phyloP scores from a whole-genome alignment of 2,797 vertebrate species.

The Yasuhikotakia modesta region DNA sequence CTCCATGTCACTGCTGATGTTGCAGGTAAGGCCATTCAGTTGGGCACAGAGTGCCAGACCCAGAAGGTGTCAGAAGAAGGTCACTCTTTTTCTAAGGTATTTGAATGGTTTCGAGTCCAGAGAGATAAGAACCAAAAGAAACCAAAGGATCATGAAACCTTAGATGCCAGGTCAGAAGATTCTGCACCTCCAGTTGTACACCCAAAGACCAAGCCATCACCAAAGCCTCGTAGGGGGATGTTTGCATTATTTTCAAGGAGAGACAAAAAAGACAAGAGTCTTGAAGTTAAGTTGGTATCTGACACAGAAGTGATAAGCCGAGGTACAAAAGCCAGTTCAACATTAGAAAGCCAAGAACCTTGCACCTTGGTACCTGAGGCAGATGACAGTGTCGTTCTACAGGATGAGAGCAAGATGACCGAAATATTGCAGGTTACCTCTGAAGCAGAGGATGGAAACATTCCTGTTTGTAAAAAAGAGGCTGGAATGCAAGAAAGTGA shows the following conservation, averaged over 20 bases:
- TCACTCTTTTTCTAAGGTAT: slow-evolving; percentile 72
- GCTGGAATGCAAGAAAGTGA: slow-evolving; percentile 31
- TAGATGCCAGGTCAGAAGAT: slow-evolving; percentile 23
- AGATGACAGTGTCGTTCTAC: background rate
- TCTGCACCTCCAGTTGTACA: background rate
- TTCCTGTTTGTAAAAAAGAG: slow-evolving; percentile 46
- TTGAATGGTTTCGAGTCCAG: slow-evolving; percentile 72
- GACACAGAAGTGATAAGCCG: slow-evolving; percentile 41
- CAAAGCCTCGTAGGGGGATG: slow-evolving; percentile 47
- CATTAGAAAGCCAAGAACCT: slow-evolving; percentile 18
- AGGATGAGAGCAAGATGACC: slow-evolving; percentile 1
- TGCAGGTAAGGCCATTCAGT: slow-evolving; percentile 81
- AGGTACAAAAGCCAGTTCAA: slow-evolving; percentile 15
- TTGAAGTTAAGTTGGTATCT: slow-evolving; percentile 21
- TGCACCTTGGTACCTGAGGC: background rate
- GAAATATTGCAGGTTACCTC: slow-evolving; percentile 24
- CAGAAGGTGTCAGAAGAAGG: slow-evolving; percentile 65
- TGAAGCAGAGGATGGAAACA: slow-evolving; percentile 27
- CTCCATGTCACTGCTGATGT: slow-evolving; percentile 66
- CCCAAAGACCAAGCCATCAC: slow-evolving; percentile 39
- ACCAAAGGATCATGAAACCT: slow-evolving; percentile 17
- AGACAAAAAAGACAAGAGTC: slow-evolving; percentile 44
- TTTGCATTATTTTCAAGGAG: slow-evolving; percentile 59
- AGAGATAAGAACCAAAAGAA: slow-evolving; percentile 37
- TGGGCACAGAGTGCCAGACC: slow-evolving; percentile 63